Conservation (phyloP, 35 echinoderm and acorn worm species). For the Antedon bifida region DNA sequence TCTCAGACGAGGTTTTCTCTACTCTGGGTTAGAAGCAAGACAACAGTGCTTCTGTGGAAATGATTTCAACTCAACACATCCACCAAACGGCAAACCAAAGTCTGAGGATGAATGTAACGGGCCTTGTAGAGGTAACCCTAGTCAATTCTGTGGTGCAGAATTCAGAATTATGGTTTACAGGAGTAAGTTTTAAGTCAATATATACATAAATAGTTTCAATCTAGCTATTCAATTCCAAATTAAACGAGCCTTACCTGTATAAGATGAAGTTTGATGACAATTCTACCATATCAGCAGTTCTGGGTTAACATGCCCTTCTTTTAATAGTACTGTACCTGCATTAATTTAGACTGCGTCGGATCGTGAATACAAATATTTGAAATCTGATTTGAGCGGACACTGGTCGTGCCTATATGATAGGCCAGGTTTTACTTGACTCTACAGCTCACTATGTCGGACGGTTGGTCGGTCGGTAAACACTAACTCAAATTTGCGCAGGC, state of each 20-base stretch:
- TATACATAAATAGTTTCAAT: no score
- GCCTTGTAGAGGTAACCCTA: background rate
- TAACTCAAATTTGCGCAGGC: no score
- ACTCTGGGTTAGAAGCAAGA: background rate
- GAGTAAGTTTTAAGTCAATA: background rate
- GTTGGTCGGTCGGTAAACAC: no score
- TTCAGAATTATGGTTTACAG: background rate
- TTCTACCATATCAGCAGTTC: no score
- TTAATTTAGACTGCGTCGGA: no score
- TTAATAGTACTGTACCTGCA: no score
- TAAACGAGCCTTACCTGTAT: background rate
- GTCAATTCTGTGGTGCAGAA: background rate
- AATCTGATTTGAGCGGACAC: no score
- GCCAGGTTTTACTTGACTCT: no score
- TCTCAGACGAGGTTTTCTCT: background rate
- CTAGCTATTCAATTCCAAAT: background rate
- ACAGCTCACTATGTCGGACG: no score
- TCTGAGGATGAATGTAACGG: background rate
- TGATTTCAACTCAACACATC: background rate
- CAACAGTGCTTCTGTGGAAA: background rate
- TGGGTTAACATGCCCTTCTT: no score
- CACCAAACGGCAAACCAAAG: background rate
- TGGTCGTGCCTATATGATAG: no score
- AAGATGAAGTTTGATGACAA: background rate
- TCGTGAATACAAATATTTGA: no score